Conservation (phyloP, 2,113 vertebrate genomes). For the Ictalurus furcatus region DNA sequence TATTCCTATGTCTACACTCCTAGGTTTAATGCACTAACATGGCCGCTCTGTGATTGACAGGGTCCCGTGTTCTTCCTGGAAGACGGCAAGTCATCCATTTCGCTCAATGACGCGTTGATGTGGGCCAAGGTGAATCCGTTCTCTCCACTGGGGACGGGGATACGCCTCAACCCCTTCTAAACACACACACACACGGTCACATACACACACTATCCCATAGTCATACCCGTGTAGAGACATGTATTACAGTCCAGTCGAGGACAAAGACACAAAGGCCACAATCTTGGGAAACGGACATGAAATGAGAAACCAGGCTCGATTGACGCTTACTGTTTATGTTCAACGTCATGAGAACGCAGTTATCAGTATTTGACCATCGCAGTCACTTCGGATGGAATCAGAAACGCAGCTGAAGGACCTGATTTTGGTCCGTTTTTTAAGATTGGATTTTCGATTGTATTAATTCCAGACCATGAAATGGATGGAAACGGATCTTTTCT, state of each 20-base stretch:
- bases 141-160: constrained; percentile 93
- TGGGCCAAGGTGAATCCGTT: constrained; percentile 99
- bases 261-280: neutral
- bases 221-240: constrained; percentile 20
- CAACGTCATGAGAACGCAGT: neutral
- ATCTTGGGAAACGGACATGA: constrained; percentile 4
- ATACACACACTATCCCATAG: neutral
- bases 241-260: constrained; percentile 22
- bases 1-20: neutral
- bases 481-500: neutral
- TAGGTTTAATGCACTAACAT: neutral
- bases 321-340: neutral
- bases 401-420: neutral
- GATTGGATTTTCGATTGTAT: neutral
- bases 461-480: neutral
- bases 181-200: constrained; percentile 50
- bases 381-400: neutral
- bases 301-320: neutral
- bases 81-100: constrained; percentile 92
- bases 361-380: neutral
- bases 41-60: constrained; percentile 64
- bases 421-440: neutral
- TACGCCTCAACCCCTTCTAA: constrained; percentile 96
- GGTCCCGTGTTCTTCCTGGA: constrained; percentile 94
- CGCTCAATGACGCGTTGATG: constrained; percentile 95